A percentile compares a stretch with the other conserved stretches of the same genome.
phyloP scores from a whole-genome alignment of 92 coral and sea anemone genomes.

The Palythoa grandis region DNA sequence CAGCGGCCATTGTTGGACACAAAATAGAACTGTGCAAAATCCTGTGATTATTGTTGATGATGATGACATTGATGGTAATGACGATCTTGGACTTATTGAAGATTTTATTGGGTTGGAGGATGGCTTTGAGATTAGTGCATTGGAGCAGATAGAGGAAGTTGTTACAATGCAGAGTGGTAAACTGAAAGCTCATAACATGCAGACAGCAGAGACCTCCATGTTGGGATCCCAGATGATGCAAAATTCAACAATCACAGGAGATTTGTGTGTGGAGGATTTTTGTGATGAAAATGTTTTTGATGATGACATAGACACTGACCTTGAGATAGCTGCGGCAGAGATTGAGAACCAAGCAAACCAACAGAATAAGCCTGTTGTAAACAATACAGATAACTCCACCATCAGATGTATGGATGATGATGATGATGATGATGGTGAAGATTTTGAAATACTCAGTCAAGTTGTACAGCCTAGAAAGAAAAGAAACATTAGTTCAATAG shows the following conservation, averaged over 20 bases:
- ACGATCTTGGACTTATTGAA: constrained; percentile 45
- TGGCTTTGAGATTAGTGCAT: constrained; percentile 72
- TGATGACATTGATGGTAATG: constrained; percentile 30
- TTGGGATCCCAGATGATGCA: neutral
- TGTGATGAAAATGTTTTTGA: constrained; percentile 37
- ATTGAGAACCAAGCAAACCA: constrained; percentile 4
- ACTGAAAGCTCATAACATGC: constrained; percentile 8
- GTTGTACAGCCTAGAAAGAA: constrained; percentile 12
- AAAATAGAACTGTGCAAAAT: neutral
- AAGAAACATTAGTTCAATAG: constrained; percentile 2
- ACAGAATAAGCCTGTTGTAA: neutral
- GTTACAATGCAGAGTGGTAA: constrained; percentile 3
- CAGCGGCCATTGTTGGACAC: neutral
- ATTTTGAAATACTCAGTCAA: neutral
- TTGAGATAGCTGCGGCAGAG: constrained; percentile 29
- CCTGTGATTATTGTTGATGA: constrained; percentile 40
- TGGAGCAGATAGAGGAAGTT: constrained; percentile 68
- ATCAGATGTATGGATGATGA: constrained; percentile 20
- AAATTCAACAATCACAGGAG: neutral
- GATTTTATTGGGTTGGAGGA: constrained; percentile 62
- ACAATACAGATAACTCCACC: neutral
- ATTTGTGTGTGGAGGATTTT: constrained; percentile 33
- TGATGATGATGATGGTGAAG: constrained; percentile 44
- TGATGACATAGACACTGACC: constrained; percentile 41
- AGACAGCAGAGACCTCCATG: neutral